Evolutionary conservation across 2,888 invertebrate species (phyloP).

Genomic region (Caenorhabditis sp.): DNA sequence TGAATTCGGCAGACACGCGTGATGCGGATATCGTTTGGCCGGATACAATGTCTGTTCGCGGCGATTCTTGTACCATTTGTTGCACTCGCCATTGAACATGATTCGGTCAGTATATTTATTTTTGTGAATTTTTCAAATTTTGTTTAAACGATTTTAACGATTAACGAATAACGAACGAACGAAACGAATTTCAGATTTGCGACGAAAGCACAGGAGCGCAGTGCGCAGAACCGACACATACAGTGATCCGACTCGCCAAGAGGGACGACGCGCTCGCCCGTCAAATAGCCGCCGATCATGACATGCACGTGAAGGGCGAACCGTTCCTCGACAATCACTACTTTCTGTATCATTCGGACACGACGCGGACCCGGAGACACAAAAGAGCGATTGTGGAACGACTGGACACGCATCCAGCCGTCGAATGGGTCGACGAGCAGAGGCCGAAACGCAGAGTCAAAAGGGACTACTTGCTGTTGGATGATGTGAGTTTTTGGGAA

Average conservation of each 20-base stretch:
- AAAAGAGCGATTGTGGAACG: constrained; percentile 73
- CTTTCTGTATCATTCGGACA: constrained; percentile 78
- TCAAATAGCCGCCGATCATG: constrained; percentile 78
- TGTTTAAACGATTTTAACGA: neutral
- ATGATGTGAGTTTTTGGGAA: constrained; percentile 58
- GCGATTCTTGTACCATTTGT: constrained; percentile 26
- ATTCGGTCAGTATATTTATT: constrained; percentile 64
- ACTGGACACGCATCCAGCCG: constrained; percentile 72
- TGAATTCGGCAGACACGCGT: constrained; percentile 12
- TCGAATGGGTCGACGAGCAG: constrained; percentile 74
- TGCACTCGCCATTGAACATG: constrained; percentile 65
- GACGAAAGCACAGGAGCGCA: constrained; percentile 41
- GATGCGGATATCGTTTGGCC: constrained; percentile 57
- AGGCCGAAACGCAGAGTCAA: constrained; percentile 75
- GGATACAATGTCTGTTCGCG: constrained; percentile 44
- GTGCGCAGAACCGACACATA: constrained; percentile 73
- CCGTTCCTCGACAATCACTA: constrained; percentile 81
- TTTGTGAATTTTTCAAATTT: constrained; percentile 8
- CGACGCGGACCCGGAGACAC: constrained; percentile 65
- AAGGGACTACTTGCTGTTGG: constrained; percentile 75
- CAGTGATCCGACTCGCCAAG: constrained; percentile 78
- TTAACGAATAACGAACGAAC: neutral
- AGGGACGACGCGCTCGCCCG: constrained; percentile 80
- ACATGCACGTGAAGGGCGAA: constrained; percentile 79
- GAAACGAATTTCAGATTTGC: constrained; percentile 47